Evolutionary conservation across 2,797 vertebrate genomes (phyloP), one percentile per base, ranked within the genome.

Genomic region (Spatula clypeata): DNA sequence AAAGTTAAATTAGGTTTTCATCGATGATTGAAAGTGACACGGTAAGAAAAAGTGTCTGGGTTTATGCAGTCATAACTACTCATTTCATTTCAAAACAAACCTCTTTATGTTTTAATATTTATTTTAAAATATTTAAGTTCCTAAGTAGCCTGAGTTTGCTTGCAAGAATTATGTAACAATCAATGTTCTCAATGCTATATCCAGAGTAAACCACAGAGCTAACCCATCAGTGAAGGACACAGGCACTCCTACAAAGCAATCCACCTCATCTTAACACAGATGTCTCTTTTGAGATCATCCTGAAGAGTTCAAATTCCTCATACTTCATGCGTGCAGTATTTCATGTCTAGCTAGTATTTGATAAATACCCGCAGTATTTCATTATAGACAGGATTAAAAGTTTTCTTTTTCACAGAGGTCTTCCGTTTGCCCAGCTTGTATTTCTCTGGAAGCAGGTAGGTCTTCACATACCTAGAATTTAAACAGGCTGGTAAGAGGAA

Each of bases 361-460:
- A 81, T 85, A 97, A 98, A 97, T 99, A 99, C 99, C 98, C 99
- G 96, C 62, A 99, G 95, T 93, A 99, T 99, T 97, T 99, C 99
- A n/a, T 99, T 99, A 90, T 98, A 99, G 70, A 98, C 98, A 26
- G 99, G 99, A 97, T 99, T 99, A 36, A 99, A 96, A 3, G 99
- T 99, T 98, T 99, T 99, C 98, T 99, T 99, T 97, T 99, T 99
- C 53, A 99, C 98, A 1, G 99, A 98, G 0, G 99, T 99, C 98
- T 99, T 99, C 97, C 99, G 99, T 98, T 99, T 99, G 91, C 99
- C 99, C 91, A 99, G 97, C 93, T 98, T 99, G 54, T 98, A 98
- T 93, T 99, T 99, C 93, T 99, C 99, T 72, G 99, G 99, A 76
- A 98, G 98, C 74, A 99, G 97, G 96, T 99, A 99, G 97, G 98